Evolutionary conservation across 2,888 invertebrate species (phyloP).

Genomic region (Villa cingulata): DNA sequence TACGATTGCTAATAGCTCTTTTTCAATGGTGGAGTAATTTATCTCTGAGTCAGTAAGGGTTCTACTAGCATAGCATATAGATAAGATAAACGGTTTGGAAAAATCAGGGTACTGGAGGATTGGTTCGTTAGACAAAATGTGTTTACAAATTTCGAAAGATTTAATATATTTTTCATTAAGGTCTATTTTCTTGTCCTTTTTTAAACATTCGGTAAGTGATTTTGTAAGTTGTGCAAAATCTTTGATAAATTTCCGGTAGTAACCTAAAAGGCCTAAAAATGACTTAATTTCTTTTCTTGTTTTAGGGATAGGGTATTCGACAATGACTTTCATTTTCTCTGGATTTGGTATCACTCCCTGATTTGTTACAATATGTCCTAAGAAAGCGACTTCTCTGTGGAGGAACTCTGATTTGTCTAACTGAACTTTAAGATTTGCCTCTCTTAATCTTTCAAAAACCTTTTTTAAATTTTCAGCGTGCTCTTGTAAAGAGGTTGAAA

Average conservation of each 20-base stretch:
- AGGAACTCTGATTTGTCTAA: slow-evolving; percentile 17
- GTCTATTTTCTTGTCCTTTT: background rate
- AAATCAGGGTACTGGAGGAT: too few species aligned
- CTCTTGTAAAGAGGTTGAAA: slow-evolving; percentile 18
- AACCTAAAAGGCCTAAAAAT: slow-evolving; percentile 16
- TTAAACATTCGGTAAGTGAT: slow-evolving; percentile 5
- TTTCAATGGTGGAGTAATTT: slow-evolving; percentile 23
- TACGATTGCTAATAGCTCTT: slow-evolving; percentile 17
- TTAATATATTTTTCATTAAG: too few species aligned
- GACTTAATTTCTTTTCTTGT: slow-evolving; percentile 16
- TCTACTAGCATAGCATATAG: too few species aligned
- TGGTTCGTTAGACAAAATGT: background rate
- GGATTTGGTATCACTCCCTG: slow-evolving; percentile 14
- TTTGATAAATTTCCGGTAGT: slow-evolving; percentile 8
- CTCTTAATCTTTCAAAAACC: slow-evolving; percentile 16
- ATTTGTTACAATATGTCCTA: slow-evolving; percentile 21
- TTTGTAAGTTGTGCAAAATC: slow-evolving; percentile 2
- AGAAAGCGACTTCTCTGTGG: slow-evolving; percentile 9
- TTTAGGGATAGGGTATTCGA: slow-evolving; percentile 9
- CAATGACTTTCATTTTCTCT: background rate
- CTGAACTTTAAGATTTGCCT: slow-evolving; percentile 17
- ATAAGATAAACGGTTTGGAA: too few species aligned
- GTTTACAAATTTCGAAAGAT: too few species aligned
- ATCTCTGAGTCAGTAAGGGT: slow-evolving; percentile 8
- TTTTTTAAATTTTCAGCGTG: slow-evolving; percentile 15